Evolutionary conservation across 37 sponge, comb jelly and placozoan genomes (phyloP).

Genomic region (Agelas oroides): DNA sequence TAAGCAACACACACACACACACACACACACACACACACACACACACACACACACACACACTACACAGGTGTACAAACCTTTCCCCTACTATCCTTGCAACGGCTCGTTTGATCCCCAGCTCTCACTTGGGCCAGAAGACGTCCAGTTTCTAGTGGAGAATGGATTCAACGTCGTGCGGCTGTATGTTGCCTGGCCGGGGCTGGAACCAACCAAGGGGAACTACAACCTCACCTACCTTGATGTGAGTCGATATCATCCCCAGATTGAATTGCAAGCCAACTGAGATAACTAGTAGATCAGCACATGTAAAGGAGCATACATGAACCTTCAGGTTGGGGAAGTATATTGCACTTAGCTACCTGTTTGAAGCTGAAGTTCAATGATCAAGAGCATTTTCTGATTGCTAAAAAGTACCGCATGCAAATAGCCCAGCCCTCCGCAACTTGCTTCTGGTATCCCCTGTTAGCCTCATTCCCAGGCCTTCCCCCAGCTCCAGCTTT

Average conservation of each 20-base stretch:
- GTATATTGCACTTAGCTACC: no score
- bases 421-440: no score
- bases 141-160: constrained; percentile 57
- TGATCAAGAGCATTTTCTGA: no score
- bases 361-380: no score
- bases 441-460: no score
- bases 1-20: neutral
- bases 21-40: neutral
- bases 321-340: no score
- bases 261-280: no score
- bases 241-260: constrained; percentile 48
- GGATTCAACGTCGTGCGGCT: constrained; percentile 80
- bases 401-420: no score
- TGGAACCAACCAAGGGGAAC: constrained; percentile 64
- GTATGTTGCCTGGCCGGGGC: constrained; percentile 86
- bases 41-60: neutral
- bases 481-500: no score
- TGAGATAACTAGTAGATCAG: no score
- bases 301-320: no score
- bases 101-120: constrained; percentile 59
- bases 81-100: constrained; percentile 67
- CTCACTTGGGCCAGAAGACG: constrained; percentile 62
- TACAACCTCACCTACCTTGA: constrained; percentile 79
- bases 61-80: constrained; percentile 78
- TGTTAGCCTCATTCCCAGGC: no score